These are phyloP conservation scores for Cathartes aura DNA, from an alignment of 2,113 vertebrate species.

Conservation along the genomic window DNA sequence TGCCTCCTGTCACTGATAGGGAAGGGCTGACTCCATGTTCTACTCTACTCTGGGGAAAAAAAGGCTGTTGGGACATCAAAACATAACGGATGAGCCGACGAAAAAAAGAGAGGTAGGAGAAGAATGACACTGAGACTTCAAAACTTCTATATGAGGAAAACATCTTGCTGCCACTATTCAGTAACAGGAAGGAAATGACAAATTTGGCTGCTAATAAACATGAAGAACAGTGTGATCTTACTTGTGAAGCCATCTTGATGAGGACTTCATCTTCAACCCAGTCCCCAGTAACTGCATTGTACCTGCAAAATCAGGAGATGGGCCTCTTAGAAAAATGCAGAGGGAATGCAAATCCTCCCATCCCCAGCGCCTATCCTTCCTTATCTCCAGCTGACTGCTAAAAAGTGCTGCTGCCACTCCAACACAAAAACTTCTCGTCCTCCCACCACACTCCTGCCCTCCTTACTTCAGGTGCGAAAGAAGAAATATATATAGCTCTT, in stretches of 20 bases:
- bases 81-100: background rate
- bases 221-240: conserved; percentile 55
- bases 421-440: background rate
- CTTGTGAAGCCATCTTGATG: conserved; percentile 94
- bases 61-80: background rate
- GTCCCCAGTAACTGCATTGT: conserved; percentile 89
- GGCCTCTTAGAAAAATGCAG: background rate
- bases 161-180: background rate
- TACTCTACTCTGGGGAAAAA: background rate
- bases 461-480: background rate
- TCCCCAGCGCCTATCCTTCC: background rate
- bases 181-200: background rate
- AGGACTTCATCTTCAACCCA: conserved; percentile 92
- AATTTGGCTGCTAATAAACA: background rate
- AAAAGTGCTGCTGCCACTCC: background rate
- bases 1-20: background rate
- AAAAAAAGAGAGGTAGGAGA: background rate
- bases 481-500: background rate
- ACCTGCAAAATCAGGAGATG: conserved; percentile 74
- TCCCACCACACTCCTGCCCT: background rate
- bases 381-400: background rate
- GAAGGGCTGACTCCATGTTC: background rate
- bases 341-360: background rate
- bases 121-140: background rate
- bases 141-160: background rate